Evolutionary conservation across 1,140 invertebrate genomes (phyloP).

Genomic region (Pentalonia nigronervosa): DNA sequence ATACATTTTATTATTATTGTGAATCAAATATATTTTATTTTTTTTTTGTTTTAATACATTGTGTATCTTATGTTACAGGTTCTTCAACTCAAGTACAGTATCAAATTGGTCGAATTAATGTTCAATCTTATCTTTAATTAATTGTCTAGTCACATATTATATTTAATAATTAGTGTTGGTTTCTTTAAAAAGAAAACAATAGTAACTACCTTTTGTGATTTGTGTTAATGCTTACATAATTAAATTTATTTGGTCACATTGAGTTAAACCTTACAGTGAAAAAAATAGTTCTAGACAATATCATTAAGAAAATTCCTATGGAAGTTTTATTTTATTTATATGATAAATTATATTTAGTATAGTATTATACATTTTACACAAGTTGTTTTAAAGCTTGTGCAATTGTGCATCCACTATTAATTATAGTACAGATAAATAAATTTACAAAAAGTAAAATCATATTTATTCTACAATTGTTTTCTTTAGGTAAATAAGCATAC

Average conservation of each 20-base stretch:
- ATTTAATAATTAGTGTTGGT: background rate
- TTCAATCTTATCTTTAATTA: slow-evolving; percentile 50
- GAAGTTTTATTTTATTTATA: background rate
- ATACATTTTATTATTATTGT: background rate
- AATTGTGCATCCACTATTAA: background rate
- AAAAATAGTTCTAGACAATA: background rate
- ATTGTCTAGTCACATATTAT: background rate
- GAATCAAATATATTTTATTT: background rate
- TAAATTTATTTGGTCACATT: background rate
- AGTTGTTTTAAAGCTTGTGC: background rate
- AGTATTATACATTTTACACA: background rate
- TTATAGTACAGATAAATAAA: background rate
- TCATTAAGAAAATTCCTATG: background rate
- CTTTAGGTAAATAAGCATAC: background rate
- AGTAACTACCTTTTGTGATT: background rate
- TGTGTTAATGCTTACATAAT: background rate
- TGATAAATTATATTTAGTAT: background rate
- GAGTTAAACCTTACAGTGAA: background rate
- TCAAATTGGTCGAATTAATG: slow-evolving; percentile 49
- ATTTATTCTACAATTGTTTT: background rate
- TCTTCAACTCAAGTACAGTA: slow-evolving; percentile 41
- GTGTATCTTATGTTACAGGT: slow-evolving; percentile 29
- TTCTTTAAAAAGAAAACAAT: background rate
- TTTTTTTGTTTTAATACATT: background rate
- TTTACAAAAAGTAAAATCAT: background rate